Percentiles rank a stretch among this genome's conserved stretches.
phyloP scores from a whole-genome alignment of 1,140 invertebrate genomes.

The Hyles euphorbiae region DNA sequence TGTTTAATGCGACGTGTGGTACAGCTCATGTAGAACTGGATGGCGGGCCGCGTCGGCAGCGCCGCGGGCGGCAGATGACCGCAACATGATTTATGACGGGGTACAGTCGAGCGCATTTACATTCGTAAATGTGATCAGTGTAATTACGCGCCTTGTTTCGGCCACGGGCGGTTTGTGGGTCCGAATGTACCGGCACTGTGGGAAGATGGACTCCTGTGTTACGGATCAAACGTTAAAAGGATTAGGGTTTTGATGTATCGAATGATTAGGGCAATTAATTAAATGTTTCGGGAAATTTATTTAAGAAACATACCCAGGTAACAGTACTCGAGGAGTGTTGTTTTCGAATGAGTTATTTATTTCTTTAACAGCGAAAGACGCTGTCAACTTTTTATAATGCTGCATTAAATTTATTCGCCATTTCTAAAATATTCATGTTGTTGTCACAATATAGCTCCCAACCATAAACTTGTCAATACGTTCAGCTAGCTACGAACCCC shows the following conservation, averaged over 20 bases:
- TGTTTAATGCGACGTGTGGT: background rate
- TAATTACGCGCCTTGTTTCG: constrained; percentile 62
- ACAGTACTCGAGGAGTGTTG: no score
- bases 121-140: constrained; percentile 63
- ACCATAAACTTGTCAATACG: no score
- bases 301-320: no score
- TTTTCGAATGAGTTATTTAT: no score
- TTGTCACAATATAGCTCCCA: no score
- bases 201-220: constrained; percentile 36
- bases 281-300: no score
- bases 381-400: no score
- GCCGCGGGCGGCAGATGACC: constrained; percentile 64
- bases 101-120: constrained; percentile 41
- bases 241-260: background rate
- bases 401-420: no score
- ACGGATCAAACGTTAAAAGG: constrained; percentile 18
- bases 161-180: constrained; percentile 35
- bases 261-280: no score
- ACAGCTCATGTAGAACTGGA: constrained; percentile 26
- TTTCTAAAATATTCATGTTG: no score
- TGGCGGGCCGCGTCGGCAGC: constrained; percentile 36
- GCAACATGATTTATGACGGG: constrained; percentile 50
- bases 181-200: constrained; percentile 3
- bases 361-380: no score
- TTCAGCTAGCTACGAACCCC: no score